These are phyloP conservation scores for Ostrea edulis DNA, from an alignment of 1,140 invertebrate species.

Conservation along the genomic window DNA sequence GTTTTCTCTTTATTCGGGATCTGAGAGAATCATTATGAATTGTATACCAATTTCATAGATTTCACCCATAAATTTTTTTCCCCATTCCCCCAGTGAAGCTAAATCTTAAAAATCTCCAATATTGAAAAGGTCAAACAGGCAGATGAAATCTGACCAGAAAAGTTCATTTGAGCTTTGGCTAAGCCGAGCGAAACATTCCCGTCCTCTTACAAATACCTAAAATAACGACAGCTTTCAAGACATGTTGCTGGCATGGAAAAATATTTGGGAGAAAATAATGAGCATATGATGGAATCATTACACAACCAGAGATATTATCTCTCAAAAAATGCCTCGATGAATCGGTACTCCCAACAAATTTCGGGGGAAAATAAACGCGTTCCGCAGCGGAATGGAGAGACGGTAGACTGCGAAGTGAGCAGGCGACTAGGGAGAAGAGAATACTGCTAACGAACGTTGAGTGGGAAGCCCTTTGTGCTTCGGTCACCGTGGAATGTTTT, in stretches of 20 bases:
- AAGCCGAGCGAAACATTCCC: no score
- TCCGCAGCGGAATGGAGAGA: background rate
- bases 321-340: background rate
- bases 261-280: background rate
- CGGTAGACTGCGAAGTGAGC: background rate
- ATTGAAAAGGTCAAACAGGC: no score
- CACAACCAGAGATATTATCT: background rate
- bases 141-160: no score
- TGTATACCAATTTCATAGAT: no score
- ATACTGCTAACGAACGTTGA: background rate
- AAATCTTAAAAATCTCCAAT: no score
- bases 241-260: background rate
- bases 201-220: no score
- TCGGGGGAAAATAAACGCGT: background rate
- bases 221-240: no score
- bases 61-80: no score
- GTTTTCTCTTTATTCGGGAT: no score
- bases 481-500: conserved; percentile 9
- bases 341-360: background rate
- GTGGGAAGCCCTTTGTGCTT: background rate
- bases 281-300: conserved; percentile 9
- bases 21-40: no score
- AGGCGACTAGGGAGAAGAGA: background rate
- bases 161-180: no score
- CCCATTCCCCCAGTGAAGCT: no score